Evolutionary conservation across 2,113 vertebrate species (phyloP), one percentile per base, ranked within the genome.

Genomic region (Scortum barcoo): DNA sequence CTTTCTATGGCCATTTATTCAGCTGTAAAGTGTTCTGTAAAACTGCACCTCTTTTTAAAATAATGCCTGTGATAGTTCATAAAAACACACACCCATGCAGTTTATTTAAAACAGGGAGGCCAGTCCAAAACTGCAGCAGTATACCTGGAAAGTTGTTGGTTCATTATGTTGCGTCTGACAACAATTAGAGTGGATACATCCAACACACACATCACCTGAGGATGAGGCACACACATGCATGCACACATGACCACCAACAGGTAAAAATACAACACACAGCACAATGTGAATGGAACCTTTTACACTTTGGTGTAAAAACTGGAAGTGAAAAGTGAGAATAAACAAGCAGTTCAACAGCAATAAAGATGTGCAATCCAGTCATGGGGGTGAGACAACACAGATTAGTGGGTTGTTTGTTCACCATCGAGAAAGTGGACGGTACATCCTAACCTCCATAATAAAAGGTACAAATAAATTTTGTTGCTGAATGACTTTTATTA

Each of bases 151-250:
- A 70, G 70, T 26, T 65, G 10, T n/a, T 75, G 48, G 28, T 69
- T 76, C 30, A 63, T 67, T 70, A 71, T 70, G 20, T 54, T 73
- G 74, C 88, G 84, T 81, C 83, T 84, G 80, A 86, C 72, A 50
- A 66, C 63, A 84, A 86, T 86, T 86, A 83, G 57, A 86, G 54
- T 56, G 58, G 53, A 50, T 60, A 11, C 40, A 40, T 58, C 65
- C 80, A 68, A 72, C 75, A 71, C 22, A 81, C 4, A 69, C 38
- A 72, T 38, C 76, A 65, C 72, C 72, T 76, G 79, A 73, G 65
- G 73, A 57, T 62, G 20, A 56, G 40, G 38, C 28, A 74, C 26
- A 50, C 60, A 22, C 53, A 60, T 54, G 46, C 72, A 28, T 54
- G 38, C 30, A 36, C 10, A 30, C 16, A 51, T 4, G 30, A 17